Base-by-base conservation (phyloP, 2,888 invertebrate genomes). In the Blastobasis lacticolella region DNA sequence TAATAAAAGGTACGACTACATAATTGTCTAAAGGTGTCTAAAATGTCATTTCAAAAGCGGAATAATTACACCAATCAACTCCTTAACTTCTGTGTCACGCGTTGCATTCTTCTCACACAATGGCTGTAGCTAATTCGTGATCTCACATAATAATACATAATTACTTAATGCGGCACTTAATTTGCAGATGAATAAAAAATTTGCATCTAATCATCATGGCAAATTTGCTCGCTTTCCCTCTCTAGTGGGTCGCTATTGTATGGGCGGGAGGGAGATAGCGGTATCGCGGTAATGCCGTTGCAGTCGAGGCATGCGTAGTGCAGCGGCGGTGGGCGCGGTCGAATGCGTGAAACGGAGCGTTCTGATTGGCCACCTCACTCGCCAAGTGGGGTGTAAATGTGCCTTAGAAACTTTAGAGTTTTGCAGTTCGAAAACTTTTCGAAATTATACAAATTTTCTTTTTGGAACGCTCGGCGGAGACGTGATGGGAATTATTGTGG, bases 171-270 rank as follows among this genome's bases (percentile, higher is more conserved):
- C 79, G 80, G 73, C 68, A 73, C 74, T 79, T 81, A 78, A 81
- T 86, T 81, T 82, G 78, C 83, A 78, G 81, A 74, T 81, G 79
- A 81, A 83, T 79, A 78, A 81, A 80, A 84, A 83, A 83, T 80
- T 83, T 83, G 80, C 85, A 86, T 85, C 72, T 78, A 66, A 78
- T 79, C 68, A 73, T 75, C 72, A 75, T 73, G 69, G 72, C 73
- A 74, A 76, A 69, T 67, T 52, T 57, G 58, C 56, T 56, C 62
- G 53, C 76, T 57, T 62, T 81, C 81, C 62, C 65, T 71, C 45
- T 74, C 76, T 53, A 62, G 56, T 72, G 3, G 43, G 10, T 5
- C 37, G 5, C 36, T 57, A 54, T 56, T 38, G 54, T 61, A 62
- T 69, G 57, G 36, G 76, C 57, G 71, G 57, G 74, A 87, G 67